phyloP scores from a whole-genome alignment of 64 coral and sea anemone species.

The Montipora foliosa region DNA sequence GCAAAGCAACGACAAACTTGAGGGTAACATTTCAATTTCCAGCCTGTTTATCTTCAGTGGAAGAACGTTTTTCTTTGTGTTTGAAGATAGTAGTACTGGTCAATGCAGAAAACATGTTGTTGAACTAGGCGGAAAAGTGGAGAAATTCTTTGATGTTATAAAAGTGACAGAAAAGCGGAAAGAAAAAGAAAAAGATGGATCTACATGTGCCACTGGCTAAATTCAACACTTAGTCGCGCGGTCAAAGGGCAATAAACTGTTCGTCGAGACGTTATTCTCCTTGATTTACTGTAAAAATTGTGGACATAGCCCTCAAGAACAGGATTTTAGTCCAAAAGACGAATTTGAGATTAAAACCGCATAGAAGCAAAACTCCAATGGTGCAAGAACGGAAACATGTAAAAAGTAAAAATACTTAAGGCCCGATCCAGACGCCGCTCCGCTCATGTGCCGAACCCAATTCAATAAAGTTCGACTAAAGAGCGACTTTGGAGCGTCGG shows the following conservation, averaged over 20 bases:
- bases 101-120: not conserved
- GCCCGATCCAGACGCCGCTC: not conserved
- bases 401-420: constrained; percentile 27
- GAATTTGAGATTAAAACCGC: not conserved
- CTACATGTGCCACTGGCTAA: no score
- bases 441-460: no score
- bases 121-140: not conserved
- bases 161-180: no score
- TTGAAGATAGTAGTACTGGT: not conserved
- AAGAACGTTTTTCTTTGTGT: constrained; percentile 4
- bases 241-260: not conserved
- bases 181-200: no score
- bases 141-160: no score
- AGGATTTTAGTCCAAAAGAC: not conserved
- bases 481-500: no score
- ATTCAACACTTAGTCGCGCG: not conserved
- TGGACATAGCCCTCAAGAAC: not conserved
- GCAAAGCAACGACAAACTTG: not conserved
- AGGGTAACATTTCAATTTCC: constrained; percentile 3
- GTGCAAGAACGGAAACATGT: not conserved
- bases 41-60: not conserved
- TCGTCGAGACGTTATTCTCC: not conserved
- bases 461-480: no score
- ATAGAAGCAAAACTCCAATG: not conserved
- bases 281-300: not conserved